These are phyloP conservation scores for Coilia nasus DNA, from an alignment of 2,797 vertebrate genomes.

Conservation along the genomic window DNA sequence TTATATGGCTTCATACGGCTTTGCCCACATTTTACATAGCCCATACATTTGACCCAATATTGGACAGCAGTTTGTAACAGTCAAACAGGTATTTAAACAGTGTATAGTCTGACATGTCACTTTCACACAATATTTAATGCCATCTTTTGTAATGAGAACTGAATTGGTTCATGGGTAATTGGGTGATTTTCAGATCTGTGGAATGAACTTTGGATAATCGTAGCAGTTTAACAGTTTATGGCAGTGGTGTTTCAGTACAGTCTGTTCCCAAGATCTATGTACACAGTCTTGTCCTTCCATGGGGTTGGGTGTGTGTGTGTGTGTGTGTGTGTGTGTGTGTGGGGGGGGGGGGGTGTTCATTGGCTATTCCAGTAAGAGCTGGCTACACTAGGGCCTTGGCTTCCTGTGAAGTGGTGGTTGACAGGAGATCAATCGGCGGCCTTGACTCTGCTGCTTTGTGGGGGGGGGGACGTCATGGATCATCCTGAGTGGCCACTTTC, in stretches of 20 bases:
- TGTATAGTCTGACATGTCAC: slow-evolving; percentile 22
- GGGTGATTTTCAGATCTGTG: background rate
- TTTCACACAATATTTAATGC: slow-evolving; percentile 13
- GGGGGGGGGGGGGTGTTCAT: background rate
- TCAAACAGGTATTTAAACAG: slow-evolving; percentile 25
- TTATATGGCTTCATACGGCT: slow-evolving; percentile 13
- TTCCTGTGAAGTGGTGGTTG: slow-evolving; percentile 5
- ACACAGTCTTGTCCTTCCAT: background rate
- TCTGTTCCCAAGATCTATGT: background rate
- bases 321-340: slow-evolving; percentile 9
- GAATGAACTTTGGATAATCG: slow-evolving; percentile 17
- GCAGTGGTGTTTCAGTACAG: slow-evolving; percentile 18
- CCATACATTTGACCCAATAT: background rate
- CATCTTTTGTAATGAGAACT: slow-evolving; percentile 2
- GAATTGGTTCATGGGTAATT: background rate
- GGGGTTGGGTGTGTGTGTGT: background rate
- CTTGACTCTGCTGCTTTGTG: background rate
- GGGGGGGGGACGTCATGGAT: background rate
- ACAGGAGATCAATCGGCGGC: background rate
- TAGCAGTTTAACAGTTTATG: slow-evolving; percentile 1
- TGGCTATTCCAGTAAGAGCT: background rate
- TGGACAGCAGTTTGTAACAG: slow-evolving; percentile 18
- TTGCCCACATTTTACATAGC: background rate
- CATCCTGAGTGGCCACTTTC: slow-evolving; percentile 23
- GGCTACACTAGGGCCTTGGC: background rate